A percentile compares a stretch with the other conserved stretches of the same genome.
Conservation (phyloP, 2,888 invertebrate genomes). For the Lasioglossum malachurum region DNA sequence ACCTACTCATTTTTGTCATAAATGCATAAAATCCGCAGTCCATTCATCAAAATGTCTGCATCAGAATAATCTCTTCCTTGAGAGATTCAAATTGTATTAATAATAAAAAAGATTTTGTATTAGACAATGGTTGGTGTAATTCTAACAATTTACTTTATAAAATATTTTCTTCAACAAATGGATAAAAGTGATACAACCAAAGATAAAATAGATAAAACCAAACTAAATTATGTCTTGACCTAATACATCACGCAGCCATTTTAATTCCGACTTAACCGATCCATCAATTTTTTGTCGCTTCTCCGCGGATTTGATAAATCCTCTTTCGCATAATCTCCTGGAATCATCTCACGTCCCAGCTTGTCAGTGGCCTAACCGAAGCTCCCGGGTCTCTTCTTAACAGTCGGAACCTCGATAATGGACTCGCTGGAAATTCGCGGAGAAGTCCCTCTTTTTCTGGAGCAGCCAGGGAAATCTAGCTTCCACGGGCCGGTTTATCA, state of each 20-base stretch:
- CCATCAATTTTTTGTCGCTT: neutral
- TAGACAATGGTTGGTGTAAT: no score
- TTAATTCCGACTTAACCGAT: neutral
- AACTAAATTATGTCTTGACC: neutral
- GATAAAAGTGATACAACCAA: no score
- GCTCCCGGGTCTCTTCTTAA: neutral
- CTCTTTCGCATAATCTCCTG: neutral
- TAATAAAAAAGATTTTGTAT: no score
- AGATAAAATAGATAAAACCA: neutral
- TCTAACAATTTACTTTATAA: neutral
- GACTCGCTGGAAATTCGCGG: neutral
- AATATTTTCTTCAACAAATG: neutral
- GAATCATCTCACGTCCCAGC: neutral
- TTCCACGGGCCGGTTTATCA: neutral
- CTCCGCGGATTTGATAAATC: neutral
- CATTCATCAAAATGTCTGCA: neutral
- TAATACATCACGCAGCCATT: neutral
- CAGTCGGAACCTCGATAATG: neutral
- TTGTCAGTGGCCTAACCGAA: neutral
- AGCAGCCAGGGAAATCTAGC: neutral
- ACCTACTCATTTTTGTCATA: no score
- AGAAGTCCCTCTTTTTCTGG: neutral
- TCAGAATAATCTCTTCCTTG: no score
- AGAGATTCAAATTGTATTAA: no score
- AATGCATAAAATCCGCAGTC: no score